Percentiles rank a stretch among this genome's conserved stretches.
phyloP scores from a whole-genome alignment of 2,888 invertebrate species.

The Periphyllus acericola region DNA sequence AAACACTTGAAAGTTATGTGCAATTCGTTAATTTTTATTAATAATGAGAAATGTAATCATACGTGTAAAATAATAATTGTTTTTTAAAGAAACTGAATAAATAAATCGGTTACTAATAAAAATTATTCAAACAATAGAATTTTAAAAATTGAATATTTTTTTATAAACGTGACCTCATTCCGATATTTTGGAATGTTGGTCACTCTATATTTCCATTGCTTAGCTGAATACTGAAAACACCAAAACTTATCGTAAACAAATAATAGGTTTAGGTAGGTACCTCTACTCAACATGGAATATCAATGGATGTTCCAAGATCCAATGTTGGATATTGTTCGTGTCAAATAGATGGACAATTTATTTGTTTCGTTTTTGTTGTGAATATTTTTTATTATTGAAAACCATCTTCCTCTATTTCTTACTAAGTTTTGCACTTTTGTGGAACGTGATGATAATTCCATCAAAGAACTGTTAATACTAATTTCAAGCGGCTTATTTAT shows the following conservation, averaged over 20 bases:
- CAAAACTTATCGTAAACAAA: conserved; percentile 54
- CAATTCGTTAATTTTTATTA: background rate
- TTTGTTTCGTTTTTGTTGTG: background rate
- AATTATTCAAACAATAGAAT: too few species aligned
- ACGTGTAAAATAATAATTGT: background rate
- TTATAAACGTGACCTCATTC: conserved; percentile 22
- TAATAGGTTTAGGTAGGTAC: background rate
- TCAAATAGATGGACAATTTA: too few species aligned
- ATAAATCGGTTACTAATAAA: too few species aligned
- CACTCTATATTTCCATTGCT: conserved; percentile 16
- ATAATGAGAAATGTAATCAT: background rate
- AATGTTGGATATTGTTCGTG: conserved; percentile 1
- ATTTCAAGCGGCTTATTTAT: background rate
- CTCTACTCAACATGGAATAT: background rate
- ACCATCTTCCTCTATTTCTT: background rate
- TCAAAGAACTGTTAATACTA: background rate
- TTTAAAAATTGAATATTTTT: background rate
- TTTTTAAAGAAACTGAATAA: background rate
- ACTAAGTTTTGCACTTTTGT: background rate
- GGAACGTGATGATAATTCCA: background rate
- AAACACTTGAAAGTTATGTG: background rate
- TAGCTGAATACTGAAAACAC: background rate
- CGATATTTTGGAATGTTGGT: conserved; percentile 20
- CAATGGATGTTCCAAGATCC: background rate
- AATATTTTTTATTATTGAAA: conserved; percentile 2